Conservation (phyloP, 2,113 vertebrate species). For the Ursus arctos region DNA sequence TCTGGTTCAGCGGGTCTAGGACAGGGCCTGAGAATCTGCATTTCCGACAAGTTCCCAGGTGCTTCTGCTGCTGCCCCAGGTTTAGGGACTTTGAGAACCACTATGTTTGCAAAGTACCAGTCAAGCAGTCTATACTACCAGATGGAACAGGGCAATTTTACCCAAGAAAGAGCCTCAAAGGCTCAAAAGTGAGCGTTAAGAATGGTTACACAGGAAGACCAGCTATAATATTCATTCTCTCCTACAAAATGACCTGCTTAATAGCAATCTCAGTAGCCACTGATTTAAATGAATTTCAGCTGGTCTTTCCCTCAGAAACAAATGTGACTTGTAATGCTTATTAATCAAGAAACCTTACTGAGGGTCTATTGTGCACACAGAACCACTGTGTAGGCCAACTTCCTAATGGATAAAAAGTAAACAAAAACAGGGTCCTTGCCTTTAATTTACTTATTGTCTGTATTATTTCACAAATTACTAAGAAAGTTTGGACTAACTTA, state of each 20-base stretch:
- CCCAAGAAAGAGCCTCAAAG: background rate
- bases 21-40: background rate
- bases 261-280: background rate
- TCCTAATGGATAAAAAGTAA: constrained; percentile 47
- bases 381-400: background rate
- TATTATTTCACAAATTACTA: constrained; percentile 48
- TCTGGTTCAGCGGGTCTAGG: background rate
- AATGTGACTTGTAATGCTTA: constrained; percentile 27
- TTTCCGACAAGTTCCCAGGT: background rate
- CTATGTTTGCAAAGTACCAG: background rate
- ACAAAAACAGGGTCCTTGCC: constrained; percentile 41
- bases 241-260: constrained; percentile 39
- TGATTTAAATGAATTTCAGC: constrained; percentile 69
- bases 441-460: constrained; percentile 44
- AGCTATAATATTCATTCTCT: background rate
- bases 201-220: background rate
- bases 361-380: constrained; percentile 32
- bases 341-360: constrained; percentile 55
- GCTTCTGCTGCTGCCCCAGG: background rate
- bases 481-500: background rate
- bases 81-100: background rate
- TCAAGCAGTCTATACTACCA: background rate
- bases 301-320: constrained; percentile 53
- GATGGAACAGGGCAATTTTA: background rate
- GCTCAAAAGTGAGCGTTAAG: background rate